A percentile compares a stretch with the other conserved stretches of the same genome.
Evolutionary conservation across 2,888 invertebrate genomes (phyloP).

Genomic region (Brachynemurus nebulosus): DNA sequence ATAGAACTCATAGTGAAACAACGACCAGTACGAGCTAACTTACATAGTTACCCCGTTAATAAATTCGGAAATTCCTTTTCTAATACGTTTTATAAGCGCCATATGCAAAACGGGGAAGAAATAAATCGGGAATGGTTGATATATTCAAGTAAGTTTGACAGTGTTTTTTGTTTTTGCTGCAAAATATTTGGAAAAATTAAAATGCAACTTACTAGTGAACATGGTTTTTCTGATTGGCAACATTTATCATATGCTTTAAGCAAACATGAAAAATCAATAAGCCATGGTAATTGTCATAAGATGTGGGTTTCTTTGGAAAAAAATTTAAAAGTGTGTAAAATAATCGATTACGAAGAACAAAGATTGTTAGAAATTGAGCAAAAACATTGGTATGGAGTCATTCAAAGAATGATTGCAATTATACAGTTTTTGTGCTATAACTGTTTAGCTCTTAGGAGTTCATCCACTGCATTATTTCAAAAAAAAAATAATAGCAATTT

Average conservation of each 20-base stretch:
- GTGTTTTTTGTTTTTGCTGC: no score
- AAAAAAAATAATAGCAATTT: constrained; percentile 17
- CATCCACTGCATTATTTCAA: constrained; percentile 12
- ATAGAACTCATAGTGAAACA: no score
- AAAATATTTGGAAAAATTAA: no score
- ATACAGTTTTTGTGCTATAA: constrained; percentile 15
- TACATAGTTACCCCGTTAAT: no score
- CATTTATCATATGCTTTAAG: constrained; percentile 13
- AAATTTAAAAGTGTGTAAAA: constrained; percentile 13
- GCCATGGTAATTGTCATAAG: constrained; percentile 12
- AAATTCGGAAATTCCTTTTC: no score
- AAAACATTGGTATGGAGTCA: constrained; percentile 15
- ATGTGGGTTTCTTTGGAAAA: constrained; percentile 12
- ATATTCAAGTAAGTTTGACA: no score
- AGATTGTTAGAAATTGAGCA: constrained; percentile 15
- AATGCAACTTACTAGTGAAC: no score
- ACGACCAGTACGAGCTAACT: no score
- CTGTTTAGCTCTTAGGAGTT: constrained; percentile 14
- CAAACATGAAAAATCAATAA: constrained; percentile 13
- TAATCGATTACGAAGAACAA: constrained; percentile 13
- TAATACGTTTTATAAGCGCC: no score
- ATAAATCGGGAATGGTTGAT: no score
- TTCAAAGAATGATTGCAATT: constrained; percentile 15
- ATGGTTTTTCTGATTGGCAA: constrained; percentile 15
- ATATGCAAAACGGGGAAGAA: no score